Conservation (phyloP, 2,113 vertebrate species). For the Chaenogobius annularis region DNA sequence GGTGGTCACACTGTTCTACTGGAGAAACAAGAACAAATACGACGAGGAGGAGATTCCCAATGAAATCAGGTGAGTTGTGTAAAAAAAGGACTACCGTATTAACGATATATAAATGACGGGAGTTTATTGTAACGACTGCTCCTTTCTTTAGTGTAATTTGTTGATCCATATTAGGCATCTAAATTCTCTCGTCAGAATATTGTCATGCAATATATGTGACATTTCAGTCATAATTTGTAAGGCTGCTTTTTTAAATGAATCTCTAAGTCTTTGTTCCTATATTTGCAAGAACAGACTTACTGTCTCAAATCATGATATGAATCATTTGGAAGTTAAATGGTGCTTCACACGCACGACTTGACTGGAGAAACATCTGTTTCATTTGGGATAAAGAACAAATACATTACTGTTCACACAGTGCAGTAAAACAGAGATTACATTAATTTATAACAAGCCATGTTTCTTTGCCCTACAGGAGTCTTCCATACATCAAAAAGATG, state of each 20-base stretch:
- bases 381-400: conserved; percentile 21
- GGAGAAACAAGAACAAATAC: conserved; percentile 96
- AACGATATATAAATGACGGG: neutral
- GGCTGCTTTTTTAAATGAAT: neutral
- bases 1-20: conserved; percentile 90
- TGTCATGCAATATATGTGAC: neutral
- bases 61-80: conserved; percentile 87
- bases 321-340: conserved; percentile 41
- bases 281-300: conserved; percentile 17
- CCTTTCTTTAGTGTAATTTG: no score
- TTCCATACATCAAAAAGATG: neutral
- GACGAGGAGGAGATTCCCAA: conserved; percentile 98
- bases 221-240: neutral
- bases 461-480: neutral
- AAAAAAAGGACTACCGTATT: neutral
- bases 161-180: no score
- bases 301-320: conserved; percentile 34
- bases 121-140: neutral
- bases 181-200: neutral
- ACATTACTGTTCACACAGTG: neutral
- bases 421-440: conserved; percentile 7
- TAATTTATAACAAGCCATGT: conserved; percentile 5
- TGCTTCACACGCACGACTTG: conserved; percentile 21
- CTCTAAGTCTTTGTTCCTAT: conserved; percentile 6
- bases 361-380: conserved; percentile 33